Percentiles rank a stretch among this genome's conserved stretches.
phyloP scores from a whole-genome alignment of 2,113 vertebrate genomes.

The Vulpes ferrilata region DNA sequence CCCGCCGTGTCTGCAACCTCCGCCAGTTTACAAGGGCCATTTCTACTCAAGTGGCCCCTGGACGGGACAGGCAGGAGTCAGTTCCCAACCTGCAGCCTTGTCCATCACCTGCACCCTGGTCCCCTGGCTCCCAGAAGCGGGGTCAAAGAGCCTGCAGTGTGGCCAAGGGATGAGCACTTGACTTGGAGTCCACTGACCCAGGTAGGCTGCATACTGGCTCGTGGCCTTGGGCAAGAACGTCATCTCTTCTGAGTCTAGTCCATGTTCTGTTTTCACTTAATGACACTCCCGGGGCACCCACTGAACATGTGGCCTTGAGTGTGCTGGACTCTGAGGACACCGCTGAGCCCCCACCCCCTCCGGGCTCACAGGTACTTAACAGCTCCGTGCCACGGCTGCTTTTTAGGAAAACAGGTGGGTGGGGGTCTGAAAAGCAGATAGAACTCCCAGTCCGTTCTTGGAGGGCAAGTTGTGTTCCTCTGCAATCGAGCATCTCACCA shows the following conservation, averaged over 20 bases:
- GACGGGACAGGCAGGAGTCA: background rate
- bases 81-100: accelerated
- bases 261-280: background rate
- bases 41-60: background rate
- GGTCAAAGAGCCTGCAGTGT: background rate
- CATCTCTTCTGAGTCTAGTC: background rate
- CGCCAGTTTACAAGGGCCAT: background rate
- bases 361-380: background rate
- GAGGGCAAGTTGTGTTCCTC: background rate
- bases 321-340: background rate
- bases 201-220: background rate
- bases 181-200: background rate
- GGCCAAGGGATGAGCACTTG: background rate
- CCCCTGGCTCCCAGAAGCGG: background rate
- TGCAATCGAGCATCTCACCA: background rate
- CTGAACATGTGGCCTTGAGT: background rate
- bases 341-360: background rate
- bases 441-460: background rate
- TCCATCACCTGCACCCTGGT: background rate
- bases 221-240: background rate
- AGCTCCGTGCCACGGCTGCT: background rate
- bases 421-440: background rate
- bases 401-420: background rate
- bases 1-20: background rate
- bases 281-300: background rate